phyloP scores from a whole-genome alignment of 2,888 invertebrate species.

The Tyria jacobaeae region DNA sequence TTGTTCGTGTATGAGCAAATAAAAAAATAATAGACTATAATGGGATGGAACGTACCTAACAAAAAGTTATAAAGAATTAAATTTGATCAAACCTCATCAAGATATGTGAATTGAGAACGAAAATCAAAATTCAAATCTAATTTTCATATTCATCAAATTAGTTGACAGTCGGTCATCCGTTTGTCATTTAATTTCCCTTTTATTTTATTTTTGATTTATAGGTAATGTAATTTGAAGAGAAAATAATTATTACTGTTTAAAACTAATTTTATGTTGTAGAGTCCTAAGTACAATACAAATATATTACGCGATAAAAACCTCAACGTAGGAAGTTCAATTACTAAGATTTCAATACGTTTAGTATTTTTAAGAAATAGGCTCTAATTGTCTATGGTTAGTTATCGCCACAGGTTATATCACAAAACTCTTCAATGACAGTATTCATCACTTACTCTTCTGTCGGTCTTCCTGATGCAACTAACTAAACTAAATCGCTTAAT shows the following conservation, averaged over 20 bases:
- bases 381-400: conserved; percentile 22
- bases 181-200: conserved; percentile 38
- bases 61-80: conserved; percentile 54
- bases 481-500: too few relatives aligned
- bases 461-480: too few relatives aligned
- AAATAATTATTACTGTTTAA: background rate
- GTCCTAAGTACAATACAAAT: background rate
- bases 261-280: background rate
- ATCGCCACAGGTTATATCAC: conserved; percentile 11
- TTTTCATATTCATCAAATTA: conserved; percentile 77
- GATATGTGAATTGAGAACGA: conserved; percentile 60
- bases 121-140: conserved; percentile 69
- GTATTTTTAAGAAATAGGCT: background rate
- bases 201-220: conserved; percentile 14
- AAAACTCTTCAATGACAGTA: conserved; percentile 8
- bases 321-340: background rate
- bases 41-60: conserved; percentile 56
- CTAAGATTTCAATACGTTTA: background rate
- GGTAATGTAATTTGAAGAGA: background rate
- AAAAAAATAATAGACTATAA: conserved; percentile 70
- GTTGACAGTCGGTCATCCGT: conserved; percentile 66
- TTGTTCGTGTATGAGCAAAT: conserved; percentile 79
- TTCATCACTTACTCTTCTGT: too few relatives aligned
- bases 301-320: background rate
- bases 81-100: conserved; percentile 54